Percentiles rank a stretch among this genome's conserved stretches.
These are phyloP conservation scores for Hestina assimilis DNA, from an alignment of 1,140 invertebrate genomes.

Conservation along the genomic window DNA sequence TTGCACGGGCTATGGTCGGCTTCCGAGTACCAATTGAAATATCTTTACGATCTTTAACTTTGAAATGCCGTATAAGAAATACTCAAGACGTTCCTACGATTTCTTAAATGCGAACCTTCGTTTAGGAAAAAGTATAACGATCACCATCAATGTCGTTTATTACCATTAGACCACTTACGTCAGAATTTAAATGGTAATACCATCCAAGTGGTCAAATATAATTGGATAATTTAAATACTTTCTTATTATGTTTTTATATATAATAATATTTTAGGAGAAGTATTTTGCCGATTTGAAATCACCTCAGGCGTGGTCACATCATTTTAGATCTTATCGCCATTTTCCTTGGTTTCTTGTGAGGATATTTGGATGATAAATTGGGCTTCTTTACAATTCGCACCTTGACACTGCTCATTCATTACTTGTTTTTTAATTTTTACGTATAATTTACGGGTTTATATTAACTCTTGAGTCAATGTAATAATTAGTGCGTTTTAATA, in stretches of 20 bases:
- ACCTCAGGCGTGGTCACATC: slow-evolving; percentile 15
- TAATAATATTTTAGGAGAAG: slow-evolving; percentile 3
- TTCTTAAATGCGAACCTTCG: slow-evolving; percentile 9
- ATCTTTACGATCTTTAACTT: not conserved
- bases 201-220: slow-evolving; percentile 11
- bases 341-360: slow-evolving; percentile 14
- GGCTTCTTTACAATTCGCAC: slow-evolving; percentile 1
- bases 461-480: no score
- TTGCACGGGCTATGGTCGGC: no score
- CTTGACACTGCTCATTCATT: slow-evolving; percentile 6
- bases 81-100: slow-evolving; percentile 3
- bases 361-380: slow-evolving; percentile 11
- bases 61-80: slow-evolving; percentile 1
- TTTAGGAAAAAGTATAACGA: slow-evolving; percentile 16
- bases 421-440: not conserved
- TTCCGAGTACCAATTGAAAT: not conserved
- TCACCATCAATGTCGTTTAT: slow-evolving; percentile 6
- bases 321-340: slow-evolving; percentile 8
- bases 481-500: no score
- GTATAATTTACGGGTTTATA: not conserved
- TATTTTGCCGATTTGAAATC: slow-evolving; percentile 11
- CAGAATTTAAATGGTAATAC: slow-evolving; percentile 9
- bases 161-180: slow-evolving; percentile 6
- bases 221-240: slow-evolving; percentile 11
- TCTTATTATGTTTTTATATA: slow-evolving; percentile 6